Conservation (phyloP, 2,888 invertebrate genomes). For the Eristalinus sepulchralis region DNA sequence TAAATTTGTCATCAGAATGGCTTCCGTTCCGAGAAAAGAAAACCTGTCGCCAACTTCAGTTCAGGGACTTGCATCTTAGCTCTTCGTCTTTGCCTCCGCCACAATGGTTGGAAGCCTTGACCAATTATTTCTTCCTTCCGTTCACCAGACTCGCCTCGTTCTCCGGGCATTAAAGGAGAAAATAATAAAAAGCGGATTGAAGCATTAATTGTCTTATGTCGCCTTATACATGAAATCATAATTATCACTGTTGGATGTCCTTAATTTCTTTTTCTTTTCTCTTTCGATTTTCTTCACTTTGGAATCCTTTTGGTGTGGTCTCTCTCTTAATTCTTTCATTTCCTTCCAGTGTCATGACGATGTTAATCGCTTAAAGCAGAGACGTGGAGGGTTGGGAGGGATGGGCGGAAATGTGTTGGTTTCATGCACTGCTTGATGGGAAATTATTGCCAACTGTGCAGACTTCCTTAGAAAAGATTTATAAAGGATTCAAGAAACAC, state of each 20-base stretch:
- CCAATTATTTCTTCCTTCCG: conserved; percentile 11
- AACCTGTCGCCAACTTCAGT: conserved; percentile 9
- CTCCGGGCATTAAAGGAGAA: not conserved
- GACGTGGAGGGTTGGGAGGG: not conserved
- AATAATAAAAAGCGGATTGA: not conserved
- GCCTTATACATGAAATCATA: conserved; percentile 48
- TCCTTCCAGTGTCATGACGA: not conserved
- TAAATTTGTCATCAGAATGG: conserved; percentile 44
- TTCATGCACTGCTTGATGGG: not conserved
- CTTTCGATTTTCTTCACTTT: not conserved
- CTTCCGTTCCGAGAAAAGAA: not conserved
- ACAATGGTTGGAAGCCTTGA: not conserved
- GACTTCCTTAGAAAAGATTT: not conserved
- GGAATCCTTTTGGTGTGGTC: not conserved
- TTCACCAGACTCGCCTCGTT: not conserved
- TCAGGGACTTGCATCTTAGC: conserved; percentile 25
- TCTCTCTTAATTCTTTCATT: not conserved
- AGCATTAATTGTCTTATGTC: conserved; percentile 52
- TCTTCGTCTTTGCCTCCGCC: not conserved
- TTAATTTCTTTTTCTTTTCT: conserved; percentile 12
- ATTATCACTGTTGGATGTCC: conserved; percentile 45
- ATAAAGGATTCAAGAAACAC: not conserved
- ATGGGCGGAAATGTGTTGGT: not conserved
- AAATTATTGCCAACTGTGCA: not conserved
- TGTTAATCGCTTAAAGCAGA: not conserved